Conservation (phyloP, 2,113 vertebrate genomes). For the Hemiscyllium ocellatum region DNA sequence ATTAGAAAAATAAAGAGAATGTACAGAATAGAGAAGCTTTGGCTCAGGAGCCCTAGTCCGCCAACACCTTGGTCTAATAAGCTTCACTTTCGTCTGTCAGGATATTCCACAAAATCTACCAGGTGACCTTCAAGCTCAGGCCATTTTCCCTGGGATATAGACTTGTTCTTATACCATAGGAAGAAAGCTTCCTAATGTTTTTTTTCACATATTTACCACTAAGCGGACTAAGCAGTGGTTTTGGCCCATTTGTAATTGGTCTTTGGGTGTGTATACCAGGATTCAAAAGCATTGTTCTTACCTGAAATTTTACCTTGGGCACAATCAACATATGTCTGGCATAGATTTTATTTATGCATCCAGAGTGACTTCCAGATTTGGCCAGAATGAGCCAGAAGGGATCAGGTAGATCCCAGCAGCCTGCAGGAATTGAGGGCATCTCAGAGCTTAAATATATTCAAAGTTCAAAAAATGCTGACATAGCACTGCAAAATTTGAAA, state of each 20-base stretch:
- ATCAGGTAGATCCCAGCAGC: not conserved
- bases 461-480: not conserved
- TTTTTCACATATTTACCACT: not conserved
- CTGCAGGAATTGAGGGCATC: not conserved
- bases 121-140: not conserved
- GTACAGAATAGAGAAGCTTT: too few relatives aligned
- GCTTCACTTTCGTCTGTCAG: too few relatives aligned
- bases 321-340: not conserved
- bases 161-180: not conserved
- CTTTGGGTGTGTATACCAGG: not conserved
- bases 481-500: not conserved
- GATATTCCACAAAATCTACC: not conserved
- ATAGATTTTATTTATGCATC: not conserved
- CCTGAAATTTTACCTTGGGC: not conserved
- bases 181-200: constrained; percentile 42
- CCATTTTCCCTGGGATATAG: not conserved
- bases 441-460: not conserved
- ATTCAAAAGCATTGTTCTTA: not conserved
- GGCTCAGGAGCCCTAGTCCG: too few relatives aligned
- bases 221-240: not conserved
- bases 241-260: not conserved
- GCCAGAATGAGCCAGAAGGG: not conserved
- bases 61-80: too few relatives aligned
- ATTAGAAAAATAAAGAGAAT: too few relatives aligned
- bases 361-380: not conserved